phyloP scores from a whole-genome alignment of 2,888 invertebrate species.

The Lithodes maja region DNA sequence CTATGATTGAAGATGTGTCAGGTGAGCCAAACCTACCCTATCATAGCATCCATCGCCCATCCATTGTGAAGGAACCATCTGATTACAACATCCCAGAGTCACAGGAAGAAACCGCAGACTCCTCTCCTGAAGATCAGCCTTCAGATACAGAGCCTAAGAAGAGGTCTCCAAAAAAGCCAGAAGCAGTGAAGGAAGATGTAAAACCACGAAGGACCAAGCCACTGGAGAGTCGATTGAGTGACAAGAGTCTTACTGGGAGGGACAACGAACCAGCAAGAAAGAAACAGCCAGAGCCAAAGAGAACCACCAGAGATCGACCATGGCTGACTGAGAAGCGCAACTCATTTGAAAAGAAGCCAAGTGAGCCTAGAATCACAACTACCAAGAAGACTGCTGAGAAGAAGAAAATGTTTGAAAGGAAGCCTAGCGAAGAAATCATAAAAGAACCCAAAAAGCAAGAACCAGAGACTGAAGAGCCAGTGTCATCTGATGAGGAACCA shows the following conservation, averaged over 20 bases:
- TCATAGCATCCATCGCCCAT: constrained; percentile 66
- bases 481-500: constrained; percentile 4
- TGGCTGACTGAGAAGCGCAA: constrained; percentile 50
- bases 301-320: constrained; percentile 40
- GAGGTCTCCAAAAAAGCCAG: constrained; percentile 28
- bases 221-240: constrained; percentile 51
- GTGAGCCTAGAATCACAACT: constrained; percentile 35
- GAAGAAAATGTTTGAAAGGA: constrained; percentile 40
- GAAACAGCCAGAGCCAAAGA: constrained; percentile 50
- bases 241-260: constrained; percentile 39
- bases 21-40: constrained; percentile 64
- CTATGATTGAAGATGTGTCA: constrained; percentile 67
- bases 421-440: constrained; percentile 48
- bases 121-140: constrained; percentile 31
- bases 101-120: constrained; percentile 19
- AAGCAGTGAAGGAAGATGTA: constrained; percentile 36
- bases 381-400: constrained; percentile 27
- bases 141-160: constrained; percentile 27
- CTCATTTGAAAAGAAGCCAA: constrained; percentile 55
- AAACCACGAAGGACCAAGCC: constrained; percentile 42
- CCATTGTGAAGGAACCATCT: constrained; percentile 68
- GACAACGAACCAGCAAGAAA: constrained; percentile 30
- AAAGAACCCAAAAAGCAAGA: constrained; percentile 21
- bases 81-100: constrained; percentile 50
- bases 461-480: constrained; percentile 17